Conservation (phyloP, 2,888 invertebrate genomes). For the Eubasilissa splendida region DNA sequence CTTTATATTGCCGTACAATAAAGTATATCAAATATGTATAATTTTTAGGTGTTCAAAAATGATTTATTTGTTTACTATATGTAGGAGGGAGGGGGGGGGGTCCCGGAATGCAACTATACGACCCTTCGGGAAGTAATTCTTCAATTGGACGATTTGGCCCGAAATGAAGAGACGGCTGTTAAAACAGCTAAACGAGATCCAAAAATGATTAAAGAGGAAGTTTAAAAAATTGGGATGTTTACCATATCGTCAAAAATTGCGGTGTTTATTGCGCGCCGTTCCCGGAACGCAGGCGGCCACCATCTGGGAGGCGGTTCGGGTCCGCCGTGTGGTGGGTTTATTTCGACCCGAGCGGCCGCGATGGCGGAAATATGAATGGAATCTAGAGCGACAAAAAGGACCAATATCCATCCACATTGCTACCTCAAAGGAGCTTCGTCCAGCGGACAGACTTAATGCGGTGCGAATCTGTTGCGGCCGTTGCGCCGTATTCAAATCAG, state of each 20-base stretch:
- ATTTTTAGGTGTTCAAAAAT: too few relatives aligned
- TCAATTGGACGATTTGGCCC: too few relatives aligned
- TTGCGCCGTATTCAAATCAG: too few relatives aligned
- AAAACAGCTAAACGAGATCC: neutral
- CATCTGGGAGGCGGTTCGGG: slow-evolving; percentile 11
- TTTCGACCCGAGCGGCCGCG: neutral
- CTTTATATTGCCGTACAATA: too few relatives aligned
- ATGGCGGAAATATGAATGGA: slow-evolving; percentile 5
- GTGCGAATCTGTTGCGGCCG: too few relatives aligned
- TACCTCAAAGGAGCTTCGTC: neutral
- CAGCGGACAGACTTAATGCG: too few relatives aligned
- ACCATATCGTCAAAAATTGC: slow-evolving; percentile 15
- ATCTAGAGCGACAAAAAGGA: slow-evolving; percentile 26
- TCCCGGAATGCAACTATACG: too few relatives aligned
- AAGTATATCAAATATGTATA: too few relatives aligned
- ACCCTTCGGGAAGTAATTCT: too few relatives aligned
- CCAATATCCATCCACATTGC: neutral
- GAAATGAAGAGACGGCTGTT: too few relatives aligned
- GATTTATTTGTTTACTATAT: too few relatives aligned
- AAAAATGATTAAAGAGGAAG: neutral
- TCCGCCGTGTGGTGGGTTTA: neutral
- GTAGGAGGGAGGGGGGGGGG: too few relatives aligned
- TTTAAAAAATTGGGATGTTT: slow-evolving; percentile 27
- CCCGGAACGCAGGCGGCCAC: slow-evolving; percentile 14
- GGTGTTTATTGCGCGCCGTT: slow-evolving; percentile 3